Percentiles rank a stretch among this genome's conserved stretches.
These are phyloP conservation scores for Sycon ciliatum DNA, from an alignment of 37 sponge, comb jelly and placozoan species.

Conservation along the genomic window DNA sequence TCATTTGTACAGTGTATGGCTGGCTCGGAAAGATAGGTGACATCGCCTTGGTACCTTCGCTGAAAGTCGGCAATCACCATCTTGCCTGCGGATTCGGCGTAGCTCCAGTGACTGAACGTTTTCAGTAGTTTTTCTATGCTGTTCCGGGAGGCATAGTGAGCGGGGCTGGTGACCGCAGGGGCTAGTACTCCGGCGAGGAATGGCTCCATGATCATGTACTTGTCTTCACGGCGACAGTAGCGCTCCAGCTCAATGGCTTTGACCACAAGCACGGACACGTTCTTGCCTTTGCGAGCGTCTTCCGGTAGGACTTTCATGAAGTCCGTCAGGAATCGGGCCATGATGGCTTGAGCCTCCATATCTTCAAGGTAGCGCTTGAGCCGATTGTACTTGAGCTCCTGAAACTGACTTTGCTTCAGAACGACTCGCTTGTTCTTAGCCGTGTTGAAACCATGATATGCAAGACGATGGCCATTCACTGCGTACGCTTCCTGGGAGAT, in stretches of 20 bases:
- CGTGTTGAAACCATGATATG: slow-evolving; percentile 41
- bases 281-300: neutral
- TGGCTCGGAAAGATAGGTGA: slow-evolving; percentile 41
- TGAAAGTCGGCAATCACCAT: slow-evolving; percentile 53
- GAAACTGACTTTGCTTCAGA: slow-evolving; percentile 37
- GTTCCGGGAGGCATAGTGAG: slow-evolving; percentile 17
- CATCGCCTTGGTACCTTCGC: slow-evolving; percentile 1
- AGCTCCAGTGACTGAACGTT: slow-evolving; percentile 62
- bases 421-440: slow-evolving; percentile 25
- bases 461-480: slow-evolving; percentile 38
- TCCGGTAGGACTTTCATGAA: slow-evolving; percentile 35
- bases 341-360: slow-evolving; percentile 33
- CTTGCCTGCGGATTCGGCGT: slow-evolving; percentile 34
- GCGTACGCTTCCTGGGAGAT: slow-evolving; percentile 49
- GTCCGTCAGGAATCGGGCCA: slow-evolving; percentile 35
- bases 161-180: slow-evolving; percentile 47
- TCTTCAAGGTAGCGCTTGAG: slow-evolving; percentile 40
- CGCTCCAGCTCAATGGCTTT: neutral
- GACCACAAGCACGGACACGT: slow-evolving; percentile 29
- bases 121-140: slow-evolving; percentile 43
- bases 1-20: too few species aligned
- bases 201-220: slow-evolving; percentile 32
- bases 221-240: neutral
- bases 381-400: slow-evolving; percentile 10
- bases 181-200: slow-evolving; percentile 38